Base-by-base conservation (phyloP, 2,888 invertebrate species). In the Liposcelis brunnea region DNA sequence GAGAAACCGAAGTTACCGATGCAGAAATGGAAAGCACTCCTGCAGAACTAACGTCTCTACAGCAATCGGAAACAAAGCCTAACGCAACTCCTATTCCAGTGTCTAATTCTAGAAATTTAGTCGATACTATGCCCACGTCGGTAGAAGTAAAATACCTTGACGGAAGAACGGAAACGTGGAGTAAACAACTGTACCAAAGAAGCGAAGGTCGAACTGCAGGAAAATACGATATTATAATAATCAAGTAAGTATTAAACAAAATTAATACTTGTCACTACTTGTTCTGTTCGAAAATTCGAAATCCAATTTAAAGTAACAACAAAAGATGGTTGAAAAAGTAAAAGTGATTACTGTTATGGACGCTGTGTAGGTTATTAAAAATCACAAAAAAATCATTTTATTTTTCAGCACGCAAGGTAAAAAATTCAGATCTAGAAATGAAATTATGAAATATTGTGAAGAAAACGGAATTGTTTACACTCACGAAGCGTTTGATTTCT, bases 181-280 rank as follows among this genome's bases (percentile, higher is more conserved):
- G 72, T 1, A 86, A 84, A 58, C 82, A 83, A 58, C 75, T 84
- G 63, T 74, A 79, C 18, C 77, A 80, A 51, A 69, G 81, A 26
- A 68, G 69, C 52, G 64, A 70, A 43, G 78, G 77, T 1, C 68
- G 72, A 36, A 78, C 80, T 16, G 78, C 78, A 10, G 83, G 82
- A 6, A 85, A 84, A 58, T 86, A 84, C 84, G 83, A 84, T 56
- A 79, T 82, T 2, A 72, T 84, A 37, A 69, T 85, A 46, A 68
- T 81, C 1, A 71, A 71, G 77, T 77, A 58, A 58, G 63, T 57
- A 26, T 31, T 40, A 42, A 38, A 35, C 4, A 15, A 35, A 35
- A 16, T 7, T 6, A 10, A 32, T 10, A 32, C n/a, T 11, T 11
- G 10, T 32, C 32, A 35, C 35, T 35, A 16, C 35, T 35, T 35